phyloP scores from a whole-genome alignment of 2,113 vertebrate species.

The Eclectus roratus region DNA sequence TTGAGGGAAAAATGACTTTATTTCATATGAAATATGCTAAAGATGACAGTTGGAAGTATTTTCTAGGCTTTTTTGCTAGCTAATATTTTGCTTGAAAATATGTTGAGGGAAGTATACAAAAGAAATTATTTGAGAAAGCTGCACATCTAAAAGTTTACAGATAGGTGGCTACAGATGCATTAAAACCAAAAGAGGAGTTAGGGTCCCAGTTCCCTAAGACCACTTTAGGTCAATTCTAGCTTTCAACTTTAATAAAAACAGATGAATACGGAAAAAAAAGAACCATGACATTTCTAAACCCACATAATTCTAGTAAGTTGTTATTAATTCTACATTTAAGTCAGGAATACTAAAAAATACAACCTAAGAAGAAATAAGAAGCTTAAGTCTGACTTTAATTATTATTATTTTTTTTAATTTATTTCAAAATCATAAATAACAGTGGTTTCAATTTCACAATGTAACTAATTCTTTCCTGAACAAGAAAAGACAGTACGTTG shows the following conservation, averaged over 20 bases:
- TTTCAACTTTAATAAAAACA: background rate
- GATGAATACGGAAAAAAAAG: background rate
- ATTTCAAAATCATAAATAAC: constrained; percentile 77
- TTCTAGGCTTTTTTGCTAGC: background rate
- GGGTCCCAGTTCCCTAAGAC: background rate
- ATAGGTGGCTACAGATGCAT: background rate
- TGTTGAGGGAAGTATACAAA: background rate
- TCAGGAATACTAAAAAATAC: background rate
- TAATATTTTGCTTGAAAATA: background rate
- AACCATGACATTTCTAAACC: background rate
- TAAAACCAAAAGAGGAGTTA: background rate
- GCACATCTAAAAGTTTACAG: background rate
- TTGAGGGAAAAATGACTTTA: background rate
- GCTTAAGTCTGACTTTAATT: constrained; percentile 14
- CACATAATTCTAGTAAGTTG: background rate
- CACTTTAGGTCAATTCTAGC: background rate
- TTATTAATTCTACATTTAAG: background rate
- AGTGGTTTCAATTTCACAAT: constrained; percentile 58
- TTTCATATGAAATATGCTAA: background rate
- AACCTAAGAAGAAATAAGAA: background rate
- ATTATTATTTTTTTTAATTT: constrained; percentile 11
- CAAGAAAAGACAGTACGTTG: constrained; percentile 37
- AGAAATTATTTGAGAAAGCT: background rate
- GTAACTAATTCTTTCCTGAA: constrained; percentile 44
- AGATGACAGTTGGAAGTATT: background rate